Conservation (phyloP, 2,797 vertebrate genomes). For the Arremon aurantiirostris region DNA sequence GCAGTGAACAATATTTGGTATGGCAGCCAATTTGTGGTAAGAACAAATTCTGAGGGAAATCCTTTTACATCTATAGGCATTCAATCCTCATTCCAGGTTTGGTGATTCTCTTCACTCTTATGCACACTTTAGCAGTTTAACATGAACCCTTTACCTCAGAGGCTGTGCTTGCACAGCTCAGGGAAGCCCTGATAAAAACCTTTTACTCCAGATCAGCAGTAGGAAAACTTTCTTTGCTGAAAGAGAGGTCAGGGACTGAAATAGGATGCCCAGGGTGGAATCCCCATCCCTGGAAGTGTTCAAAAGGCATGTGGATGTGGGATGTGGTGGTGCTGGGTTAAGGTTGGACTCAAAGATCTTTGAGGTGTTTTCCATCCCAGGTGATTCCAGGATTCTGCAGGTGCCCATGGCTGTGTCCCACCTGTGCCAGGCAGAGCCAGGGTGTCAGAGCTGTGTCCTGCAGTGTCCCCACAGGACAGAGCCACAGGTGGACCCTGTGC, state of each 20-base stretch:
- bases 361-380: neutral
- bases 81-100: neutral
- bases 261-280: neutral
- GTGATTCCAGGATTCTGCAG: fast-evolving
- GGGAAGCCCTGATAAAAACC: too few species aligned
- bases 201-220: neutral
- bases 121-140: neutral
- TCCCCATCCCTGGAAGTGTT: neutral
- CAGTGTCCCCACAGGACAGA: fast-evolving
- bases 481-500: fast-evolving
- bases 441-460: neutral
- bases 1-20: neutral
- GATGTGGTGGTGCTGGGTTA: too few species aligned
- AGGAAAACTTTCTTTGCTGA: neutral
- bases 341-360: too few species aligned
- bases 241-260: neutral
- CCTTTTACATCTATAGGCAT: neutral
- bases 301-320: fast-evolving
- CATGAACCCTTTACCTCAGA: neutral
- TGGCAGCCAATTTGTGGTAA: neutral
- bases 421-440: neutral
- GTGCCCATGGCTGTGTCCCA: fast-evolving
- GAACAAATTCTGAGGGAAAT: neutral
- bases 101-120: neutral
- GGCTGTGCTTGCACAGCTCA: neutral